These are phyloP conservation scores for Drosophila burlai DNA, from an alignment of 1,140 invertebrate genomes.

Conservation along the genomic window DNA sequence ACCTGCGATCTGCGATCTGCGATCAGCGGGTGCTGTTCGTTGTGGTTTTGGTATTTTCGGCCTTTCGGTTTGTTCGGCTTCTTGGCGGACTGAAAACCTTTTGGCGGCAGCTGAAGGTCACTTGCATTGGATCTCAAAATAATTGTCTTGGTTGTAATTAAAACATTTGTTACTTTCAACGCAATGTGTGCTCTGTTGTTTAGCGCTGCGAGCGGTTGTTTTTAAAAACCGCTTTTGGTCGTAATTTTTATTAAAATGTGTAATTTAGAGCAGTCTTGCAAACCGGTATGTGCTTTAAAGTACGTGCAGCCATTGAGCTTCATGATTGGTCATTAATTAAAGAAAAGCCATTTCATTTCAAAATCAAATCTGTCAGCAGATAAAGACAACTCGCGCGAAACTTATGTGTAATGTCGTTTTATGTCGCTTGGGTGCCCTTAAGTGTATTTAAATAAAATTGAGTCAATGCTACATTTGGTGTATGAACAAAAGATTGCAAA, in stretches of 20 bases:
- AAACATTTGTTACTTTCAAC: slow-evolving; percentile 76
- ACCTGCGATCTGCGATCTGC: not conserved
- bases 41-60: slow-evolving; percentile 27
- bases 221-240: slow-evolving; percentile 50
- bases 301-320: slow-evolving; percentile 34
- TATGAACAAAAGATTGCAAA: not conserved
- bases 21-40: slow-evolving; percentile 32
- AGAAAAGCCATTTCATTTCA: slow-evolving; percentile 12
- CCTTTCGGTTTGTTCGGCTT: not conserved
- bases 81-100: slow-evolving; percentile 31
- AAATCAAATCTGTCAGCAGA: slow-evolving; percentile 7
- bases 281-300: slow-evolving; percentile 55
- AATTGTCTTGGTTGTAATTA: slow-evolving; percentile 76
- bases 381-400: not conserved
- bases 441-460: slow-evolving; percentile 1
- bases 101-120: slow-evolving; percentile 73
- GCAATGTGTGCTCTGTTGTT: slow-evolving; percentile 48
- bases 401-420: not conserved
- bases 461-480: not conserved
- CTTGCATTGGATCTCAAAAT: slow-evolving; percentile 67
- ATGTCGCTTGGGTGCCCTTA: not conserved
- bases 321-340: slow-evolving; percentile 39
- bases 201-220: slow-evolving; percentile 32
- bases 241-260: slow-evolving; percentile 72
- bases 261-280: slow-evolving; percentile 46